Evolutionary conservation across 2,113 vertebrate species (phyloP), one percentile per base, ranked within the genome.

Genomic region (Antechinus stuartii): DNA sequence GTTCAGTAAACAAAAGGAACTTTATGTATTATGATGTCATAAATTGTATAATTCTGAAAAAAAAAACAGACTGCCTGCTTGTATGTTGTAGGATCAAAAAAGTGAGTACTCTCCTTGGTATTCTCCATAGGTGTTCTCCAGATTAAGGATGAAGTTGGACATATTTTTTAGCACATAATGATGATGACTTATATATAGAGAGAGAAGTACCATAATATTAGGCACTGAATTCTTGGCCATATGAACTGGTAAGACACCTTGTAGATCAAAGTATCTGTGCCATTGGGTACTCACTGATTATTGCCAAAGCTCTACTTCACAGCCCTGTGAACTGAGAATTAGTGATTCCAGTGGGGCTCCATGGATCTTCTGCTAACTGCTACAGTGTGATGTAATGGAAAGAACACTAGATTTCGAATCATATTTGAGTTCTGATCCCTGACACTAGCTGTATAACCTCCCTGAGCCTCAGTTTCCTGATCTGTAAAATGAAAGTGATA

Each of bases 11-110:
- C 22, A 56, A 57, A 92, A 94, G 35, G 52, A 93, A 97, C 14
- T 91, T 23, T 89, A 92, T 52, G 49, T 46, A 97, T 97, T 98
- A 90, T 97, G 97, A 98, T 96, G 97, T 97, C 97, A 96, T 35
- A 90, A 49, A 96, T 93, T 91, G 14, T 54, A 97, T 92, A 84
- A 96, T 97, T 98, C 97, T 97, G 90, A 96, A 95, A 95, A 92
- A 61, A 54, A 50, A 49, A 50, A 49, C 11, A 97, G 12, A 50
- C 30, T n/a, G 50, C n/a, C 54, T 49, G 91, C 90, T 91, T 93
- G 91, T 95, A 96, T 95, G 93, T 95, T 92, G 93, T 96, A 96
- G 92, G 68, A 54, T 91, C 93, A 90, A 90, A 84, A 94, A 94
- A 90, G 97, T 98, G 90, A 98, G 97, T 97, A 96, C 54, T 95